Conservation (phyloP, 1,140 invertebrate genomes). For the Saccostrea echinata region DNA sequence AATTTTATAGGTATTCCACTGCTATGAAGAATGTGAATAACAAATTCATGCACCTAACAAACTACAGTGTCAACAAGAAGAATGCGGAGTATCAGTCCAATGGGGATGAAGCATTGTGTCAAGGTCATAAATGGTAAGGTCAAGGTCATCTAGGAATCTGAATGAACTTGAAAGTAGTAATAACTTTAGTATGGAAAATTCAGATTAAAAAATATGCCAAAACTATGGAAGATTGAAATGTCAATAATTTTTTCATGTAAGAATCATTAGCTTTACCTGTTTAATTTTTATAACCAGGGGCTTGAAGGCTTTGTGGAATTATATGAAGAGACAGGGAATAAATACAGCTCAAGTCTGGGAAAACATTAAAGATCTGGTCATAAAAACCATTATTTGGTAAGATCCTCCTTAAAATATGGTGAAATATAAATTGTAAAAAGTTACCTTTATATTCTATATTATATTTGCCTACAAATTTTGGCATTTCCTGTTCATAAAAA, state of each 20-base stretch:
- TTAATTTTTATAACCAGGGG: constrained; percentile 84
- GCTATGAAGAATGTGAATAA: constrained; percentile 78
- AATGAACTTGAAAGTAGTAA: too few species aligned
- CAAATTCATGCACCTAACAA: constrained; percentile 80
- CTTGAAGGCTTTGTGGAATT: constrained; percentile 92
- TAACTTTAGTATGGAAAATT: too few species aligned
- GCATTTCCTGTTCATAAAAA: too few species aligned
- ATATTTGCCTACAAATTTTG: too few species aligned
- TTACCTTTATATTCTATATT: too few species aligned
- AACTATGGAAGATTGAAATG: too few species aligned
- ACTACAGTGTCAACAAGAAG: constrained; percentile 80
- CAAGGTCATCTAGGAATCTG: constrained; percentile 13
- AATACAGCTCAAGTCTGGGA: constrained; percentile 91
- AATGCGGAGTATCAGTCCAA: constrained; percentile 78
- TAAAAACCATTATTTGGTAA: constrained; percentile 92
- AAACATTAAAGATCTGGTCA: constrained; percentile 93
- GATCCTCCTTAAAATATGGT: neutral
- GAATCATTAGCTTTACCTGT: too few species aligned
- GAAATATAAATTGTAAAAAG: too few species aligned
- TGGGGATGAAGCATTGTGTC: constrained; percentile 76
- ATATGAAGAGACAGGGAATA: constrained; percentile 90
- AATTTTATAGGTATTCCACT: constrained; percentile 76
- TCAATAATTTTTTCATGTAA: too few species aligned
- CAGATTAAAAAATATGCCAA: too few species aligned
- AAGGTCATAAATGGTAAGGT: constrained; percentile 80